Evolutionary conservation across 2,113 vertebrate species (phyloP).

Genomic region (Pedionomus torquatus): DNA sequence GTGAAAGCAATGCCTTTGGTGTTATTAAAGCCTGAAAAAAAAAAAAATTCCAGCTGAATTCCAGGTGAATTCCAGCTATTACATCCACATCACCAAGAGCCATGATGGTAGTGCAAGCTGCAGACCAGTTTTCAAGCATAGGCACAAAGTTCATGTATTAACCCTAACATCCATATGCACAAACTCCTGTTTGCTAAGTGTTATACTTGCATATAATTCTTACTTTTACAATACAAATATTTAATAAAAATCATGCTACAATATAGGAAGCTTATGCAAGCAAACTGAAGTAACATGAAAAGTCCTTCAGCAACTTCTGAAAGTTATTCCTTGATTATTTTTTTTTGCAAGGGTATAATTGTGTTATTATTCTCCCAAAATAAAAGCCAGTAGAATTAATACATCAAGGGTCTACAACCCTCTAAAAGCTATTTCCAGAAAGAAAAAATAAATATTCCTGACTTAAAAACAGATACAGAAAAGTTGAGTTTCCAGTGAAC

Average conservation of each 20-base stretch:
- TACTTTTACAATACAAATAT: neutral
- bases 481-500: neutral
- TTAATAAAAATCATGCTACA: neutral
- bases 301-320: neutral
- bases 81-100: neutral
- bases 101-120: neutral
- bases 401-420: neutral
- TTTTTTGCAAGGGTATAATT: neutral
- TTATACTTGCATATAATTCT: neutral
- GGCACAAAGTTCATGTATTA: neutral
- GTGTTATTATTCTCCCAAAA: neutral
- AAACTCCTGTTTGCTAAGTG: neutral
- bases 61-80: neutral
- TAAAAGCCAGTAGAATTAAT: neutral
- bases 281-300: neutral
- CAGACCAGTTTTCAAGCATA: neutral
- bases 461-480: neutral
- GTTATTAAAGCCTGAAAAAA: neutral
- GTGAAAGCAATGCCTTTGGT: neutral
- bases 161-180: neutral
- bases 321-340: neutral
- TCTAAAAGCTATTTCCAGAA: neutral
- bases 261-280: neutral
- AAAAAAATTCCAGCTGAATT: too few relatives aligned
- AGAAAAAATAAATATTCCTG: neutral